Conservation (phyloP, 2,888 invertebrate species). For the Drosophila austrosaltans region DNA sequence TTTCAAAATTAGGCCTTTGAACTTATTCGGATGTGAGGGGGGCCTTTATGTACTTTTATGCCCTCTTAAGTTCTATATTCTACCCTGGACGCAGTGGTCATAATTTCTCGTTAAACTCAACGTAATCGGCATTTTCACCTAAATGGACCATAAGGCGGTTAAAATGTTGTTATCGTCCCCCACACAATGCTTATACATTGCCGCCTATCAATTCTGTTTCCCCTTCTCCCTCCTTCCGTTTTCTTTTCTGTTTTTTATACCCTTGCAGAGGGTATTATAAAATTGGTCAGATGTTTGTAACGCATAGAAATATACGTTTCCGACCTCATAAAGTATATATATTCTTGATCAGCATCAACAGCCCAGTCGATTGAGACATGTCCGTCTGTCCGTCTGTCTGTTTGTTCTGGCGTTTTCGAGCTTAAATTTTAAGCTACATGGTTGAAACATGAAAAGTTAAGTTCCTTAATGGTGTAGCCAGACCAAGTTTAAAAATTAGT, state of each 20-base stretch:
- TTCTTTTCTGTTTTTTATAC: background rate
- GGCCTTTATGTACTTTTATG: background rate
- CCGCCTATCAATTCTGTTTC: constrained; percentile 3
- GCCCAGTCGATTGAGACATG: no score
- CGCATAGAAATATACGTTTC: no score
- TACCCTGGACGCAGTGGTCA: constrained; percentile 61
- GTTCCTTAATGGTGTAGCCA: no score
- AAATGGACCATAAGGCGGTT: constrained; percentile 81
- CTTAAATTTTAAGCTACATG: no score
- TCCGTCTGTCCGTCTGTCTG: no score
- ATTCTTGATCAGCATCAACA: no score
- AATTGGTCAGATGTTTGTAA: no score
- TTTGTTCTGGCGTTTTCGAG: no score
- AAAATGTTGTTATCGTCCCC: constrained; percentile 72
- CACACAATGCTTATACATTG: constrained; percentile 23
- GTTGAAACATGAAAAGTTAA: no score
- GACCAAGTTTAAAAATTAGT: no score
- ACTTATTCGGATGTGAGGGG: background rate
- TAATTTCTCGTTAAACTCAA: constrained; percentile 81
- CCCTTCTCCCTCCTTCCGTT: constrained; percentile 8
- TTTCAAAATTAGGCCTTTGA: background rate
- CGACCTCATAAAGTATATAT: no score
- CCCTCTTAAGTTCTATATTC: constrained; percentile 28
- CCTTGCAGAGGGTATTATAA: no score
- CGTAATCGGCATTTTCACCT: constrained; percentile 81